A percentile compares a stretch with the other conserved stretches of the same genome.
These are phyloP conservation scores for Lathamus discolor DNA, from an alignment of 2,113 vertebrate genomes.

Conservation along the genomic window DNA sequence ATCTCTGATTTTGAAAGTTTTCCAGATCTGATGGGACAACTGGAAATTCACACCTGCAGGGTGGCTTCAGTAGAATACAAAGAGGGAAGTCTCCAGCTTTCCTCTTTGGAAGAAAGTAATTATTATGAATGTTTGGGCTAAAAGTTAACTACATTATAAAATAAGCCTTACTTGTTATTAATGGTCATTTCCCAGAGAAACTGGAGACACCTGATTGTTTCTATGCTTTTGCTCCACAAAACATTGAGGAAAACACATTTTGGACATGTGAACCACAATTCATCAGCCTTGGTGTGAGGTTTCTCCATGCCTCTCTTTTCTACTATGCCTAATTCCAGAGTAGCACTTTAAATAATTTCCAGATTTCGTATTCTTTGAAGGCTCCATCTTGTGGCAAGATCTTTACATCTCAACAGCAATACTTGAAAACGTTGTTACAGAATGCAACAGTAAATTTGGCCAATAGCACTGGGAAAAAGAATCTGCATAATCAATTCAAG, in stretches of 20 bases:
- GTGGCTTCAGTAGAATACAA: not conserved
- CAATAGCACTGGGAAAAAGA: not conserved
- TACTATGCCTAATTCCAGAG: not conserved
- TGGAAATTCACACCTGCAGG: not conserved
- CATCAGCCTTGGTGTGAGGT: not conserved
- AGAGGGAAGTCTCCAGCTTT: not conserved
- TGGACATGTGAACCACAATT: not conserved
- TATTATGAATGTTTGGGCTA: not conserved
- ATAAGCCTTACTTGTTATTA: not conserved
- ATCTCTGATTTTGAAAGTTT: not conserved
- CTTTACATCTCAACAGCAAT: not conserved
- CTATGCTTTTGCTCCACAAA: not conserved
- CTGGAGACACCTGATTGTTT: not conserved
- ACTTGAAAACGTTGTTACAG: not conserved
- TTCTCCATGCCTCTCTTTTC: not conserved
- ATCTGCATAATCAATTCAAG: not conserved
- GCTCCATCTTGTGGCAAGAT: constrained; percentile 46
- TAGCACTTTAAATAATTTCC: not conserved
- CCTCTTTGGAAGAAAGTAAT: not conserved
- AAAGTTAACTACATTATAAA: not conserved
- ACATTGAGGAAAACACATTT: not conserved
- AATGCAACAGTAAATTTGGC: not conserved
- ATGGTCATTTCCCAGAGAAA: not conserved
- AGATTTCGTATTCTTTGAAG: not conserved
- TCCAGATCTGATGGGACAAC: not conserved